A percentile compares a stretch with the other conserved stretches of the same genome.
These are phyloP conservation scores for Lagopus muta DNA, from an alignment of 2,113 vertebrate species.

Conservation along the genomic window DNA sequence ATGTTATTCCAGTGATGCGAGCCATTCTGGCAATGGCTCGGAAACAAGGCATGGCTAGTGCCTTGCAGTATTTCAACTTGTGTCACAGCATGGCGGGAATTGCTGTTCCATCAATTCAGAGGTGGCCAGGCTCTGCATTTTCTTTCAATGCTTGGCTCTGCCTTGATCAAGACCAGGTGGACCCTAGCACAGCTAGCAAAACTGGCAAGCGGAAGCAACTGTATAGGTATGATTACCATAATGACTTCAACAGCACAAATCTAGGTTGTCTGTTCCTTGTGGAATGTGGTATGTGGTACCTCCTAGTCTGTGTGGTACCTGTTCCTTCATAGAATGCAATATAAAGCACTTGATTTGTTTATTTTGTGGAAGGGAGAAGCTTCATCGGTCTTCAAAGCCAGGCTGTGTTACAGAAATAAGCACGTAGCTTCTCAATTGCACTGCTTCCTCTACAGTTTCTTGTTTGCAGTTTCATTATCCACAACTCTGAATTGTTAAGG, in stretches of 20 bases:
- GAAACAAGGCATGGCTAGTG: conserved; percentile 90
- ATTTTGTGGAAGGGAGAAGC: neutral
- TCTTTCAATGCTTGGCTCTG: conserved; percentile 95
- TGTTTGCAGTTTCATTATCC: neutral
- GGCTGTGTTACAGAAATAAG: neutral
- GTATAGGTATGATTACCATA: conserved; percentile 86
- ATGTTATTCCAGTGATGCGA: conserved; percentile 84
- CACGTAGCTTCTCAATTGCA: neutral
- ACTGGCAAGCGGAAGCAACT: conserved; percentile 95
- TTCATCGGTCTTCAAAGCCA: neutral
- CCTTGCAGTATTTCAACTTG: conserved; percentile 95
- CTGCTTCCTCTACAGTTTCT: neutral
- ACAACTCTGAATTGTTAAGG: neutral
- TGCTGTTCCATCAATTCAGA: conserved; percentile 88
- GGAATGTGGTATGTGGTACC: neutral
- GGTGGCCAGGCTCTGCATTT: conserved; percentile 94
- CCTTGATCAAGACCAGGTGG: conserved; percentile 90
- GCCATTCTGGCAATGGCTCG: conserved; percentile 91
- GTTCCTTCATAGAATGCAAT: neutral
- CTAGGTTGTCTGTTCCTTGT: neutral
- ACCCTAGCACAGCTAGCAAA: conserved; percentile 74
- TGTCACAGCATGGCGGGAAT: conserved; percentile 95
- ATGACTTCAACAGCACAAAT: neutral
- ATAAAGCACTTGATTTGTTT: neutral
- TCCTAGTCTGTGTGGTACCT: neutral